These are phyloP conservation scores for Lacerta agilis DNA, from an alignment of 2,797 vertebrate genomes.

Conservation along the genomic window DNA sequence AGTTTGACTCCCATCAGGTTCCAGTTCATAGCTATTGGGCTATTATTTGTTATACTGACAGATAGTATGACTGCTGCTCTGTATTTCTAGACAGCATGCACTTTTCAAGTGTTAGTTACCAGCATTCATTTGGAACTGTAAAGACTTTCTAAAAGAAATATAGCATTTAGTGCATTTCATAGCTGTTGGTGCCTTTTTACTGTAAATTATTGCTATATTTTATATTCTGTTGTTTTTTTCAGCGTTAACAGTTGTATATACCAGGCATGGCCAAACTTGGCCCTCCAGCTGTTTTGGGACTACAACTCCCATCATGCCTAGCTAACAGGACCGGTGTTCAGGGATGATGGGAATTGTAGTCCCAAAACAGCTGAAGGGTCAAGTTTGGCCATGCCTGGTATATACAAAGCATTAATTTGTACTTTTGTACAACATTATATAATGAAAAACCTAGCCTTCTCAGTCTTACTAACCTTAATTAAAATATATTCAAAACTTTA, in stretches of 20 bases:
- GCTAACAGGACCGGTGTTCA: no score
- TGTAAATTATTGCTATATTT: background rate
- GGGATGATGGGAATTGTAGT: no score
- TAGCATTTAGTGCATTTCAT: background rate
- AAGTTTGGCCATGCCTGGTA: no score
- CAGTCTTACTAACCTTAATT: background rate
- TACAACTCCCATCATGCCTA: no score
- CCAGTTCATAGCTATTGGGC: background rate
- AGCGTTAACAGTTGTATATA: background rate
- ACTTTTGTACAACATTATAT: background rate
- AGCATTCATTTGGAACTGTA: background rate
- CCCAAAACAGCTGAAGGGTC: no score
- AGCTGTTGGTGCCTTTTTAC: background rate
- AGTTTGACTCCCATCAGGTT: background rate
- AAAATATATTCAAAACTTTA: background rate
- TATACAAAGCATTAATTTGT: background rate
- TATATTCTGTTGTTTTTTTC: no score
- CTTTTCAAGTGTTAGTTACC: background rate
- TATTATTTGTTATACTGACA: background rate
- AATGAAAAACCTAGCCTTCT: no score
- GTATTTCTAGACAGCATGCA: background rate
- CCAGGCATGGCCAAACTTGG: no score
- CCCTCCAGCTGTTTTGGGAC: no score
- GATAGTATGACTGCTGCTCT: background rate
- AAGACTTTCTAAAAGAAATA: background rate